Percentiles rank a stretch among this genome's conserved stretches.
Evolutionary conservation across 2,888 invertebrate species (phyloP).

Genomic region (Lithodes maja): DNA sequence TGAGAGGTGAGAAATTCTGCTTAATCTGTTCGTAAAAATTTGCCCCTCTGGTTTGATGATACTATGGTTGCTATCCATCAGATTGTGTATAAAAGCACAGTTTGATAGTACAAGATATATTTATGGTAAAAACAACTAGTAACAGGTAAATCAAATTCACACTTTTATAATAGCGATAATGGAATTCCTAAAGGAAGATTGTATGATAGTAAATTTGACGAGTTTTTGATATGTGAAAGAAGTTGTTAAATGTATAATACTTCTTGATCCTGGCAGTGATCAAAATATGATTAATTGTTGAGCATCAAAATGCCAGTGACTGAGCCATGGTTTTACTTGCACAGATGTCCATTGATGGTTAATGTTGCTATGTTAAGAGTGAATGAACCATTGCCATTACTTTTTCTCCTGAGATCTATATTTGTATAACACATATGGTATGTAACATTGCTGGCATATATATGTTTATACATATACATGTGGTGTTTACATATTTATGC

Average conservation of each 20-base stretch:
- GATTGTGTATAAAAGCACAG: constrained; percentile 47
- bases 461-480: constrained; percentile 5
- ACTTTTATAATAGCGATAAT: constrained; percentile 46
- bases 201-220: constrained; percentile 40
- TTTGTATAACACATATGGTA: constrained; percentile 45
- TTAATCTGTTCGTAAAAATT: neutral
- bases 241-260: constrained; percentile 25
- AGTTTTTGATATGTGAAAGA: constrained; percentile 24
- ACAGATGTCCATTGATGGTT: constrained; percentile 51
- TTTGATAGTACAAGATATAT: constrained; percentile 55
- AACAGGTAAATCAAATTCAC: constrained; percentile 65
- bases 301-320: constrained; percentile 45
- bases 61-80: constrained; percentile 46
- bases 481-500: constrained; percentile 20
- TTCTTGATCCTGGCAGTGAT: constrained; percentile 39
- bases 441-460: constrained; percentile 32
- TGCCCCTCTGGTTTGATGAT: constrained; percentile 36
- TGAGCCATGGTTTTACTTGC: constrained; percentile 30
- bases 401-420: constrained; percentile 54
- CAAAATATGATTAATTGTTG: constrained; percentile 33
- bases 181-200: constrained; percentile 48
- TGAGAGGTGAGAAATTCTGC: constrained; percentile 29
- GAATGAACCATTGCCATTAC: constrained; percentile 44
- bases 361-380: constrained; percentile 25
- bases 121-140: constrained; percentile 49